These are phyloP conservation scores for Menura novaehollandiae DNA, from an alignment of 2,113 vertebrate species.

Conservation along the genomic window DNA sequence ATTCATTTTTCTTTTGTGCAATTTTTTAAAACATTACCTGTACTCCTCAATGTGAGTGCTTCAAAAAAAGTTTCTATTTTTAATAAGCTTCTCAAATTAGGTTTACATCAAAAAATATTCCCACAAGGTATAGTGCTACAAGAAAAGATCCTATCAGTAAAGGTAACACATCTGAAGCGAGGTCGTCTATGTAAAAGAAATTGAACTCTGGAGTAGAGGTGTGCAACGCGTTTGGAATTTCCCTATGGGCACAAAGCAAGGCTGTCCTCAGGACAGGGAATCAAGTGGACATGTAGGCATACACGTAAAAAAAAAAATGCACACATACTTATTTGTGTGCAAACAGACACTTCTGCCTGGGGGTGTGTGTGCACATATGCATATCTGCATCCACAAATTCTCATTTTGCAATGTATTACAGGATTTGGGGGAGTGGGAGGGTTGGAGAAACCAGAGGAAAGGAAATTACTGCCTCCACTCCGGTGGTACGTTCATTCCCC, in stretches of 20 bases:
- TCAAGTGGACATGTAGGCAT: constrained; percentile 43
- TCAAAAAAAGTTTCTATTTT: constrained; percentile 76
- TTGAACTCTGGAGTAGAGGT: constrained; percentile 85
- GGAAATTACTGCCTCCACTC: background rate
- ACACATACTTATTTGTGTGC: constrained; percentile 13
- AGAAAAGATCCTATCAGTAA: constrained; percentile 86
- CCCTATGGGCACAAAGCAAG: constrained; percentile 68
- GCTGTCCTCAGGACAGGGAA: constrained; percentile 67
- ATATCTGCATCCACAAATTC: constrained; percentile 6
- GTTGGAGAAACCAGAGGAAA: constrained; percentile 32
- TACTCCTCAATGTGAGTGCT: constrained; percentile 91
- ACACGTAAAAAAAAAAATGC: constrained; percentile 23
- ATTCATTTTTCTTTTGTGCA: constrained; percentile 98
- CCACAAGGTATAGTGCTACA: constrained; percentile 92
- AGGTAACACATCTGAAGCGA: constrained; percentile 86
- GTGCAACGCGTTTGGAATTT: constrained; percentile 81
- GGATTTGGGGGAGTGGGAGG: constrained; percentile 7
- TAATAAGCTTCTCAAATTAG: constrained; percentile 79
- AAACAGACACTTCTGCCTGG: background rate
- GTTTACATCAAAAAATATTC: constrained; percentile 79
- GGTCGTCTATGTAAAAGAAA: constrained; percentile 84
- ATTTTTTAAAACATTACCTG: constrained; percentile 86
- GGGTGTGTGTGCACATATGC: background rate
- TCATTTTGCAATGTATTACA: constrained; percentile 33
- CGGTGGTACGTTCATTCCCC: background rate